Evolutionary conservation across 2,113 vertebrate species (phyloP).

Genomic region (Tetraodon nigroviridis): DNA sequence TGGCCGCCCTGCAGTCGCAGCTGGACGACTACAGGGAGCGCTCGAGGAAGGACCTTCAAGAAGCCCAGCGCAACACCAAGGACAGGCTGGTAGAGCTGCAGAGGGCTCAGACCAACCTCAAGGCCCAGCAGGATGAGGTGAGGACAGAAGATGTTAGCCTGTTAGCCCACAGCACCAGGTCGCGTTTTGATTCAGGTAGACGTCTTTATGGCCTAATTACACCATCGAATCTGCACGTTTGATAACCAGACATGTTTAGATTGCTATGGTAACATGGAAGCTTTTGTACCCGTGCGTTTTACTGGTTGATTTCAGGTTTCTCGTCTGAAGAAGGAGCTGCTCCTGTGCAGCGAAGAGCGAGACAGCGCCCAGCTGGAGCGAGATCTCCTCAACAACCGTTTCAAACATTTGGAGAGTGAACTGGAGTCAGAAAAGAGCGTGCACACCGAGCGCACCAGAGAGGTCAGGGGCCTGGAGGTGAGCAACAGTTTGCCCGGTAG

Average conservation of each 20-base stretch:
- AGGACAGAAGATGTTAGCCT: slow-evolving; percentile 6
- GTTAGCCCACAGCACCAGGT: too few relatives aligned
- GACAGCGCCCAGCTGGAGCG: slow-evolving; percentile 81
- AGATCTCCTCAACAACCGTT: slow-evolving; percentile 82
- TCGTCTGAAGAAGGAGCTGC: slow-evolving; percentile 83
- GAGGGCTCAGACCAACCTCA: slow-evolving; percentile 77
- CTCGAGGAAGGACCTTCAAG: slow-evolving; percentile 81
- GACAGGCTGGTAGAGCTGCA: slow-evolving; percentile 83
- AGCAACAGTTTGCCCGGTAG: slow-evolving; percentile 1
- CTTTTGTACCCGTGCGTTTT: neutral
- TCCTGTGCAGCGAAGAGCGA: slow-evolving; percentile 78
- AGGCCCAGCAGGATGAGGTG: slow-evolving; percentile 87
- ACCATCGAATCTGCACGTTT: neutral
- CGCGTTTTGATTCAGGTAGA: neutral
- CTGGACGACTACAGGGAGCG: slow-evolving; percentile 89
- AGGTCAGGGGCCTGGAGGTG: slow-evolving; percentile 85
- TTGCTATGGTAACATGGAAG: too few relatives aligned
- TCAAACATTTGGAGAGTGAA: slow-evolving; percentile 84
- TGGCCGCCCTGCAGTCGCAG: slow-evolving; percentile 77
- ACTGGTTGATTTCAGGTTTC: slow-evolving; percentile 71
- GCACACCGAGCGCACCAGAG: slow-evolving; percentile 81
- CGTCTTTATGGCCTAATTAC: too few relatives aligned
- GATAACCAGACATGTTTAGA: too few relatives aligned
- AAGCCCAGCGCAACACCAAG: slow-evolving; percentile 83
- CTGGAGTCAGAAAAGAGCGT: slow-evolving; percentile 76